These are phyloP conservation scores for Eolophus roseicapilla DNA, from an alignment of 2,113 vertebrate genomes.

Conservation along the genomic window DNA sequence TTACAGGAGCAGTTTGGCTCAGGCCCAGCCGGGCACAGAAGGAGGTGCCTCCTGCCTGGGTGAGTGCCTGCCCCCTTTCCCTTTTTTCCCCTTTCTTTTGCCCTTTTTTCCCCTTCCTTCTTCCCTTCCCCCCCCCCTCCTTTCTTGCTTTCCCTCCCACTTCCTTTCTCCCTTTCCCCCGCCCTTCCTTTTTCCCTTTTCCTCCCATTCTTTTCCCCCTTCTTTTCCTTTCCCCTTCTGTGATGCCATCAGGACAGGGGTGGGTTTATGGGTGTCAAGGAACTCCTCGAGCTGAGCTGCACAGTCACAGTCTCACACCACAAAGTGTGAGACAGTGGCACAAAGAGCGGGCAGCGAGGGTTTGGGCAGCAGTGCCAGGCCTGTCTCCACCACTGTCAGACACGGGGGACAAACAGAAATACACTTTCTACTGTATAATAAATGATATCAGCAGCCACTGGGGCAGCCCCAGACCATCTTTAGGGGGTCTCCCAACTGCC, in stretches of 20 bases:
- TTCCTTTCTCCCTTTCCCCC: too few relatives aligned
- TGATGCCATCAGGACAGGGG: fast-evolving
- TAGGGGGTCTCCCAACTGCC: background rate
- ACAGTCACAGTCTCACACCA: fast-evolving
- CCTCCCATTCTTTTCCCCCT: background rate
- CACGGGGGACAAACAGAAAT: background rate
- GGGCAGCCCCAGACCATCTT: fast-evolving
- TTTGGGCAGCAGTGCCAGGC: background rate
- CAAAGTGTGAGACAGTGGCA: background rate
- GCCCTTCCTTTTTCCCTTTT: background rate
- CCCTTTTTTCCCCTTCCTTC: background rate
- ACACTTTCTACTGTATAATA: background rate
- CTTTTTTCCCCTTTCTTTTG: background rate
- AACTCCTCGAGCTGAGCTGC: background rate
- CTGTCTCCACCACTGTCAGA: fast-evolving
- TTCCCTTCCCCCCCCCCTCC: too few relatives aligned
- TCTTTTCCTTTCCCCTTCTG: background rate
- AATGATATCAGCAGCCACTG: fast-evolving
- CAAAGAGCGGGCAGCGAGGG: background rate
- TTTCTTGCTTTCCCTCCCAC: background rate
- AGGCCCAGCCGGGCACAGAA: background rate
- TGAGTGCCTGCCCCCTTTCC: conserved; percentile 37
- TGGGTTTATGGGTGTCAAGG: background rate
- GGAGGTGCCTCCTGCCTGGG: conserved; percentile 67
- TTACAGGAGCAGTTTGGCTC: conserved; percentile 40